Base-by-base conservation (phyloP, 2,888 invertebrate species). In the Pecten maximus region DNA sequence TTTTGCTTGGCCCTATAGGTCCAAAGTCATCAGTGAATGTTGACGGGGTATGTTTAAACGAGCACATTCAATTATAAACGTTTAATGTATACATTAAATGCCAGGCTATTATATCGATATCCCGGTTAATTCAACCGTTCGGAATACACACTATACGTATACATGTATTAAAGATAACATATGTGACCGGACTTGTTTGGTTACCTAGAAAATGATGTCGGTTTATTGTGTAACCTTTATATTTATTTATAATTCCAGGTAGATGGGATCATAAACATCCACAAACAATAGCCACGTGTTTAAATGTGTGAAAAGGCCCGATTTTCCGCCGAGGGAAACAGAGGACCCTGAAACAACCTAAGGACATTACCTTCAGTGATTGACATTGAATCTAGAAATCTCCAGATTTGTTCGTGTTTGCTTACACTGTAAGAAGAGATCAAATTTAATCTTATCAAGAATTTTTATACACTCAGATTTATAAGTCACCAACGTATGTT, bases 381-480 rank as follows among this genome's bases (percentile, higher is more conserved):
- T 74, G 74, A 74, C 74, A 35, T 74, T 28, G 35, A 74, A 74
- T 74, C 74, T 35, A 74, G 35, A 74, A 74, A 74, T 74, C 74
- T 74, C 74, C 28, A 74, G 35, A 8, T 74, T 35, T 28, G 74
- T 74, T 35, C 74, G 28, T 74, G 74, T 74, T 74, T 74, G 35
- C 35, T 12, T 74, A 1, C 74, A 35, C 74, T 15, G 74, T 74
- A 35, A 74, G 74, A 28, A 35, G 74, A 74, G 74, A 74, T 74
- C 74, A 8, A 35, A 28, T 74, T 74, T 74, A 74, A 74, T 74
- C 74, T 74, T 74, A 74, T 74, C 74, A 74, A 74, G 74, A 74
- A 74, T 74, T 74, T 74, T 74, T 74, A 74, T 74, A 74, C 35
- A 74, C 74, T 28, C 23, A 35, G 74, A 35, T 74, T 74, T 74